Base-by-base conservation (phyloP, 2,113 vertebrate species). In the Callaeas wilsoni region DNA sequence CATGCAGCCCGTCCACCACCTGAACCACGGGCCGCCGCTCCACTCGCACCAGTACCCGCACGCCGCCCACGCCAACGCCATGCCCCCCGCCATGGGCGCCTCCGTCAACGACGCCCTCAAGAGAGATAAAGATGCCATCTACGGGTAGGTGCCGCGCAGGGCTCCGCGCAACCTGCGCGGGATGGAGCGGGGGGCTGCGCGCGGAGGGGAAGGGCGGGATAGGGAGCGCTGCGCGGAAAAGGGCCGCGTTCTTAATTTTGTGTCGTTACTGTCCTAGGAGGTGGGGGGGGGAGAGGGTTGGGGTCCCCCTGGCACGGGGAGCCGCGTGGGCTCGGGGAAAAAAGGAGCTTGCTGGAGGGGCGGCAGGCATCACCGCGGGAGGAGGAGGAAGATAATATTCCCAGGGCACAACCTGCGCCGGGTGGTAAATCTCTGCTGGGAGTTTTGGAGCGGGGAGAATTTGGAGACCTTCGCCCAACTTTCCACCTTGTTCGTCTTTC, bases 121-220 rank as follows among this genome's bases (percentile, higher is more conserved):
- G 98, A 99, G 99, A 99, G 99, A 99, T 98, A 99, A 99, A 99
- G 99, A 99, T 99, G 98, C 99, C 97, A 99, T 99, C 98, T 99
- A 99, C 98, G 99, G 99, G 99, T 99, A 98, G 96, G 99, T 98
- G 49, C 97, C 47, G 84, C 46, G 44, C 6, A 22, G 35, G 39
- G 69, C 39, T 41, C 49, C 70, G 91, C 91, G 69, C 49, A 81
- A 7, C 16, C 14, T 46, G 63, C 63, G 88, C 86, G 52, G 82
- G 42, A 30, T 35, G 73, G 25, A 20, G 37, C 13, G 25, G 16
- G 39, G 39, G 29, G 10, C 9, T 8, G 17, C 14, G 17, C 23
- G 27, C 47, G 6, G 19, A 37, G 41, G 59, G 44, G 2, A 12
- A 22, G 75, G 39, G 57, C 25, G 37, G 49, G 30, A 20, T 59